Evolutionary conservation across 2,888 invertebrate genomes (phyloP).

Genomic region (Latheticus oryzae): DNA sequence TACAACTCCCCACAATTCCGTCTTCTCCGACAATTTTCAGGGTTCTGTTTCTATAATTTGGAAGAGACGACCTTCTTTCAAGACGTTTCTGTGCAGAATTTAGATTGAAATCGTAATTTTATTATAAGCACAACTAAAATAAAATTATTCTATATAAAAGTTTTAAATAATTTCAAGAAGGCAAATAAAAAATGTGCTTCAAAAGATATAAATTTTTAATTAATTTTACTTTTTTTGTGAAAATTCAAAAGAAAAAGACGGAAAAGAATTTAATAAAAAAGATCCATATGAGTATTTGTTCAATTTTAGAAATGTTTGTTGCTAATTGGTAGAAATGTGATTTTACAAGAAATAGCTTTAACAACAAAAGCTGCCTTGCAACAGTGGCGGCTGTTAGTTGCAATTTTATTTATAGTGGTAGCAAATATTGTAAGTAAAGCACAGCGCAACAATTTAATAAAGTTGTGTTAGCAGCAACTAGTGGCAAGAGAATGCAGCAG

Average conservation of each 20-base stretch:
- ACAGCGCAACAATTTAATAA: constrained; percentile 51
- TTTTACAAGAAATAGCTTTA: constrained; percentile 8
- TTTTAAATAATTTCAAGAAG: too few species aligned
- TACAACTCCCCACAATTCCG: constrained; percentile 5
- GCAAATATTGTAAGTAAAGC: constrained; percentile 49
- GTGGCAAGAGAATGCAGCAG: constrained; percentile 53
- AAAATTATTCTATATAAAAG: too few species aligned
- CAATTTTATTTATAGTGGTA: constrained; percentile 50
- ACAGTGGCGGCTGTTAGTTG: constrained; percentile 34
- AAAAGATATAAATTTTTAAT: too few species aligned
- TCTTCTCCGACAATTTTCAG: constrained; percentile 6
- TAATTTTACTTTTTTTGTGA: too few species aligned
- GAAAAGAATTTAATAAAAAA: too few species aligned
- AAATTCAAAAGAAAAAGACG: too few species aligned
- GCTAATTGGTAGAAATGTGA: too few species aligned
- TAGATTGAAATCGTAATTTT: neutral
- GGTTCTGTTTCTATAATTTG: constrained; percentile 12
- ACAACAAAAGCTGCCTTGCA: constrained; percentile 9
- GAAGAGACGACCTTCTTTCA: neutral
- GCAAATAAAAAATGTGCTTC: too few species aligned
- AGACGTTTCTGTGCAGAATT: constrained; percentile 3
- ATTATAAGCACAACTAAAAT: neutral
- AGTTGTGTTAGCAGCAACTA: constrained; percentile 52
- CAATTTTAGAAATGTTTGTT: too few species aligned
- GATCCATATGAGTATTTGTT: too few species aligned